Base-by-base conservation (phyloP, 2,113 vertebrate genomes). In the Bufo bufo region DNA sequence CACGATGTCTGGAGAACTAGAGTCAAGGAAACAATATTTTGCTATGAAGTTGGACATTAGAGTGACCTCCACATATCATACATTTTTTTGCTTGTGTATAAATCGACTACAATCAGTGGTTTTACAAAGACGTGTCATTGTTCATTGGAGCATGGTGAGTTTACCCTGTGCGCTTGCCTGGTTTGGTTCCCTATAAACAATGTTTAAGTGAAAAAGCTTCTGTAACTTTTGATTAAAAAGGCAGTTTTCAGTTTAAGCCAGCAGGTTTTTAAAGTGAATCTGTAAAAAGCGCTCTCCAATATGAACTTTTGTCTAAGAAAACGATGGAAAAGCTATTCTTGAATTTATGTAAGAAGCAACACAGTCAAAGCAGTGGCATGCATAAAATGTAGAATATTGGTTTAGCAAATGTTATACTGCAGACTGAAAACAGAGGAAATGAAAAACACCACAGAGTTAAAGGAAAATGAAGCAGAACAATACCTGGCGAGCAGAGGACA, bases 401-500 rank as follows among this genome's bases (percentile, higher is more conserved):
- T 49, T 83, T 52, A 69, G 20, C 49, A 20, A 71, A 23, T 54
- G 63, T 69, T 71, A 69, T 4, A 17, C 49, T 52, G 59, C 4
- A 66, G 45, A 47, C 13, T 11, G n/a, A 3, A 4, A 49, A 85
- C 10, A 56, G 33, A 2, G 19, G 17, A 47, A 71, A 71, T 6
- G n/a, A 71, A 20, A 20, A 85, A 45, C 66, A 85, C 69, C 58
- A 23, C 83, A 72, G 63, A 23, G 13, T 14, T 72, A 74, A 43
- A 85, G 58, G 50, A 33, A 66, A 50, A 87, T 50, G 50, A 87
- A 43, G 63, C 20, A 87, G 52, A 81, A 74, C 50, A 87, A 69
- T 87, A 81, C 86, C 86, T 82, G 86, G 45, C 81, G 65, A 82
- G 86, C 86, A 87, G 78, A 65, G 52, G 63, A 87, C 50, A 87